Evolutionary conservation across 2,888 invertebrate genomes (phyloP), one percentile per base, ranked within the genome.

Genomic region (Pollenia griseotomentosa): DNA sequence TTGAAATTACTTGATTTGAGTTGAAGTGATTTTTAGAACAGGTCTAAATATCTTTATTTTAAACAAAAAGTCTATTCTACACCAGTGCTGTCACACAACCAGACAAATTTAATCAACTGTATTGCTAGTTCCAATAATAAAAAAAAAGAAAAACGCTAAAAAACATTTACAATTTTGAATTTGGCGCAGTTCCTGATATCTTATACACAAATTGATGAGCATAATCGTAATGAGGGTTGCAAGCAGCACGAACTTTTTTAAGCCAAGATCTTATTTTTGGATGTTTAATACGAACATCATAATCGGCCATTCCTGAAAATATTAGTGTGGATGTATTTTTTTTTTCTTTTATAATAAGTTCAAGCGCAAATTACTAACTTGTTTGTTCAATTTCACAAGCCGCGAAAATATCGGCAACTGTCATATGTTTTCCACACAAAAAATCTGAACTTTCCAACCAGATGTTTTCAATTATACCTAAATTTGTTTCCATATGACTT

Each of bases 311-410:
- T 91, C 95, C 96, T 97, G 89, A 10, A 33, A 33, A 33, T 6
- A 33, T 33, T 33, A 33, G 33, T 4, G 33, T 33, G 33, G 33
- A 33, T 33, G 46, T 10, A 12, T 51, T 12, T n/a, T 5, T 48
- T n/a, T 61, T 14, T 19, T 7, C 5, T 42, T 16, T 5, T 16
- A 46, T 11, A n/a, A 23, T 4, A 48, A 44, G 4, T 5, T 14
- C 10, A n/a, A 66, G 51, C 8, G 9, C n/a, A 70, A 40, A n/a
- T 19, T 0, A 16, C 46, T 94, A 92, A 96, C 97, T 94, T 53
- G 96, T 95, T 92, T 97, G 97, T 92, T 97, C 97, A 75, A 97
- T 92, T 94, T 97, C 97, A 90, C 96, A 96, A 2, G 96, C 96
- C 0, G 96, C 97, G 88, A 97, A 94, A 78, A 97, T 92, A 92